These are phyloP conservation scores for Adineta ricciae DNA, from an alignment of 2,888 invertebrate genomes.

Conservation along the genomic window DNA sequence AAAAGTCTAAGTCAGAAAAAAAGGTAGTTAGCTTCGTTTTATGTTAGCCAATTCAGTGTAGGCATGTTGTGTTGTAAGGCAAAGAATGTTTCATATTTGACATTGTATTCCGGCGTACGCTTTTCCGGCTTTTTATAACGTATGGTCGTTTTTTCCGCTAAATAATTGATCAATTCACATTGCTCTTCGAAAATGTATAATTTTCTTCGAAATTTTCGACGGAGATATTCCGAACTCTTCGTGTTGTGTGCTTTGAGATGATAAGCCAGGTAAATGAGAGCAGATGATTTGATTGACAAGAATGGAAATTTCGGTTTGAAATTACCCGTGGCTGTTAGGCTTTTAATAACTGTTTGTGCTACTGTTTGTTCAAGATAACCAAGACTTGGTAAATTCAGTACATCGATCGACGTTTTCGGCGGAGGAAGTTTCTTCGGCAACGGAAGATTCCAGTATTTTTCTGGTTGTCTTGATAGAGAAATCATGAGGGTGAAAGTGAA, in stretches of 20 bases:
- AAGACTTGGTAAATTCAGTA: constrained; percentile 46
- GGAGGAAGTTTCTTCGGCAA: constrained; percentile 50
- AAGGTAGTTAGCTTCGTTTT: background rate
- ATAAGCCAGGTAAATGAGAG: constrained; percentile 47
- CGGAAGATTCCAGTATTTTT: constrained; percentile 45
- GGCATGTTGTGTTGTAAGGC: constrained; percentile 31
- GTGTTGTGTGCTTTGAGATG: constrained; percentile 51
- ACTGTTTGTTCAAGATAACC: constrained; percentile 50
- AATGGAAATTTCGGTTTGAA: constrained; percentile 51
- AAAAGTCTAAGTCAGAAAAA: background rate
- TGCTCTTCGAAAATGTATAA: constrained; percentile 47
- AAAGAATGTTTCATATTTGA: constrained; percentile 45
- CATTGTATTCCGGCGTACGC: constrained; percentile 47
- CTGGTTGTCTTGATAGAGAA: constrained; percentile 37
- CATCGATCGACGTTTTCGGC: constrained; percentile 40
- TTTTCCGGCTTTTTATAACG: constrained; percentile 45
- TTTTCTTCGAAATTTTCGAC: constrained; percentile 48
- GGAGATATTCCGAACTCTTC: constrained; percentile 47
- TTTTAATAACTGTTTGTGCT: constrained; percentile 44
- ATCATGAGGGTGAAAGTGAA: too few species aligned
- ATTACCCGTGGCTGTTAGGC: constrained; percentile 46
- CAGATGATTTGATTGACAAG: constrained; percentile 45
- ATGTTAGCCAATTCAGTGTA: constrained; percentile 31
- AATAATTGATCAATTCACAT: constrained; percentile 47
- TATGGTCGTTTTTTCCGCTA: constrained; percentile 48